Conservation (phyloP, 2,113 vertebrate species). For the Romanogobio albipinnatus region DNA sequence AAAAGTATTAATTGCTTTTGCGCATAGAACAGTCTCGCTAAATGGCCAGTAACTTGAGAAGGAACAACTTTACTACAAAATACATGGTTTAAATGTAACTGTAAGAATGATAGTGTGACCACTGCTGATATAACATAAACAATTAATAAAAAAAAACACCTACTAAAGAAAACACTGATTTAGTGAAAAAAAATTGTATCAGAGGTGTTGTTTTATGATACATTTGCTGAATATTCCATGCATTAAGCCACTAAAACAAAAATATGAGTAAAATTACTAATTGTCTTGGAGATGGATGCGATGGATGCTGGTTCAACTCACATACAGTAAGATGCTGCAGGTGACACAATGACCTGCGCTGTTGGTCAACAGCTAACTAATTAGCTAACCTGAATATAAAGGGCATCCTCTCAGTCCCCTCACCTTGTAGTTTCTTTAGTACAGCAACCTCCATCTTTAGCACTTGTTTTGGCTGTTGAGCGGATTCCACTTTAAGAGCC, state of each 20-base stretch:
- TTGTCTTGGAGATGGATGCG: background rate
- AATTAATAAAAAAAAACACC: no score
- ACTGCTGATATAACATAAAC: no score
- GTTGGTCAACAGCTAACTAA: background rate
- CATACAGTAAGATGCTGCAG: background rate
- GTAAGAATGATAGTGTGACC: background rate
- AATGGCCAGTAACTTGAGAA: background rate
- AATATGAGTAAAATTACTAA: background rate
- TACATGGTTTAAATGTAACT: background rate
- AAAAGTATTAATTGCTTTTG: no score
- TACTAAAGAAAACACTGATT: no score
- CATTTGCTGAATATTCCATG: background rate
- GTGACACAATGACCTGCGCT: background rate
- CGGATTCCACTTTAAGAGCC: constrained; percentile 97
- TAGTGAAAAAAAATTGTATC: no score
- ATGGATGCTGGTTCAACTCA: background rate
- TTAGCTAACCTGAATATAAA: background rate
- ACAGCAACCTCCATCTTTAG: constrained; percentile 99
- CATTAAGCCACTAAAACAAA: background rate
- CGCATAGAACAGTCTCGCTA: background rate
- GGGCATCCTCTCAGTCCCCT: constrained; percentile 13
- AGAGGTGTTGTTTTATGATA: no score
- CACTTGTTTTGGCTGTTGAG: constrained; percentile 97
- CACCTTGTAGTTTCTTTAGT: constrained; percentile 97
- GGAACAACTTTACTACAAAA: background rate